Conservation (phyloP, 2,113 vertebrate species). For the Aramus guarauna region DNA sequence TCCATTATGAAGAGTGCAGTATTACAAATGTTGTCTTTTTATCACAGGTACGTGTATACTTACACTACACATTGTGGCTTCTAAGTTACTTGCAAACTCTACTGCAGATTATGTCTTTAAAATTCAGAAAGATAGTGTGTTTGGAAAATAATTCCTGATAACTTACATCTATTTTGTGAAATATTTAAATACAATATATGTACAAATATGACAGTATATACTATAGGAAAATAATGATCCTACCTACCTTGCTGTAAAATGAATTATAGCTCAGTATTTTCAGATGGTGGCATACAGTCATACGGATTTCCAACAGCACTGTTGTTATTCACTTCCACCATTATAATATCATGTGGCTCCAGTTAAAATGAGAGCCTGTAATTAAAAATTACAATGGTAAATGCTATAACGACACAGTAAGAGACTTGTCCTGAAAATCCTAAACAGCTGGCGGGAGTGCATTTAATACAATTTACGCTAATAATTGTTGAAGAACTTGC, state of each 20-base stretch:
- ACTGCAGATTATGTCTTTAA: background rate
- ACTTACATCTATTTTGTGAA: background rate
- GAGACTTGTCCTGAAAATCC: conserved; percentile 52
- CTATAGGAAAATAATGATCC: background rate
- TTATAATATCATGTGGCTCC: conserved; percentile 37
- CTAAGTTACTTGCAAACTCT: background rate
- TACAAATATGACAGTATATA: background rate
- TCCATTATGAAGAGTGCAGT: background rate
- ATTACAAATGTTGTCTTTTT: background rate
- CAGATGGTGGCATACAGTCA: background rate
- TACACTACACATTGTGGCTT: background rate
- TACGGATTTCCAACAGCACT: background rate
- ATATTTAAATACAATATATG: background rate
- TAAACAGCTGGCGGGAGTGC: conserved; percentile 6
- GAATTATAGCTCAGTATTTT: background rate
- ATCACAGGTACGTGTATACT: background rate
- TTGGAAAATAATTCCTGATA: background rate
- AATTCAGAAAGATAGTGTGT: background rate
- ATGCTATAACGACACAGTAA: conserved; percentile 40
- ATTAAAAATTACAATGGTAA: conserved; percentile 58
- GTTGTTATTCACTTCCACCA: background rate
- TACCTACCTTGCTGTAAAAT: background rate
- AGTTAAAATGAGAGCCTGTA: conserved; percentile 34
- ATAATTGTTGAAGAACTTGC: conserved; percentile 33
- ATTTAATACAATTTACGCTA: conserved; percentile 38